Percentiles rank a stretch among this genome's conserved stretches.
Evolutionary conservation across 1,140 invertebrate genomes (phyloP).

Genomic region (Bicyclus anynana): DNA sequence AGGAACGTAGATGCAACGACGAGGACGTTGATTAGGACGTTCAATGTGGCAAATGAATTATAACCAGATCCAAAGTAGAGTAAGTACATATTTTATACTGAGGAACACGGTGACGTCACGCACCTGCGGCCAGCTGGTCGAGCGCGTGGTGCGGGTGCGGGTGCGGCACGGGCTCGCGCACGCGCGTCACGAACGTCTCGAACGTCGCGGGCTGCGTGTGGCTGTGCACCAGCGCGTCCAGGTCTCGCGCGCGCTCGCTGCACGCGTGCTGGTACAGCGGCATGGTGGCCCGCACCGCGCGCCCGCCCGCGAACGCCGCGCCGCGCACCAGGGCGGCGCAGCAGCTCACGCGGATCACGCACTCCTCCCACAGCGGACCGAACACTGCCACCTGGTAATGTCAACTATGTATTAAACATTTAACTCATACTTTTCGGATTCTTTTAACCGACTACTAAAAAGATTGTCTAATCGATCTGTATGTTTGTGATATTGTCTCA

Average conservation of each 20-base stretch:
- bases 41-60: no score
- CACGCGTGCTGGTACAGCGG: constrained; percentile 96
- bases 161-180: constrained; percentile 47
- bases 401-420: background rate
- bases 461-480: no score
- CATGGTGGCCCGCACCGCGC: constrained; percentile 91
- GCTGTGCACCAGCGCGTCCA: constrained; percentile 92
- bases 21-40: no score
- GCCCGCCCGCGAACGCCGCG: constrained; percentile 94
- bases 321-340: constrained; percentile 92
- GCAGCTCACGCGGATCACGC: constrained; percentile 93
- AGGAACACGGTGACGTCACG: no score
- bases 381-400: constrained; percentile 90
- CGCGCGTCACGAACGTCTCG: constrained; percentile 79
- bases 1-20: no score
- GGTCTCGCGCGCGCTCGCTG: constrained; percentile 91
- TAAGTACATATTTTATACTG: no score
- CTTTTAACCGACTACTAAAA: no score
- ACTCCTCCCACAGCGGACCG: constrained; percentile 97
- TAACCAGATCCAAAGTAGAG: no score
- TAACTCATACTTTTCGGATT: no score
- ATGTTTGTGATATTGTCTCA: no score
- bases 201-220: constrained; percentile 94
- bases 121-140: constrained; percentile 8
- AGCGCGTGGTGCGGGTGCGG: background rate